phyloP scores from a whole-genome alignment of 1,140 invertebrate species.

The Drosophila miranda region DNA sequence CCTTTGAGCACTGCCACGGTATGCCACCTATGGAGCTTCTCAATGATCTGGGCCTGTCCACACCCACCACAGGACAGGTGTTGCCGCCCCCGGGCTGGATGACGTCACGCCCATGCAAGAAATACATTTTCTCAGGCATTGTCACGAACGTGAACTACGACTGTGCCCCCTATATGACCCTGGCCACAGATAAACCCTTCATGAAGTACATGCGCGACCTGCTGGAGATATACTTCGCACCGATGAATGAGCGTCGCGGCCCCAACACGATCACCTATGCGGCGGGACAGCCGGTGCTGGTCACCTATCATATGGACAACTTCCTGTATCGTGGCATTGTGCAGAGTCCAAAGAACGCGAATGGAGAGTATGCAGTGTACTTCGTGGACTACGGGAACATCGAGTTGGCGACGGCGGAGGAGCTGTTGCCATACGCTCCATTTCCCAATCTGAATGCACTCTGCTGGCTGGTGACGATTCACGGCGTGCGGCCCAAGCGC shows the following conservation, averaged over 20 bases:
- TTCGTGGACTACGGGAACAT: conserved; percentile 87
- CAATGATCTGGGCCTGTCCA: conserved; percentile 24
- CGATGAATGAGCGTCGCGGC: conserved; percentile 21
- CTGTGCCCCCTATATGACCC: conserved; percentile 84
- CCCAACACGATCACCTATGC: conserved; percentile 82
- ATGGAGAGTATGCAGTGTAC: conserved; percentile 82
- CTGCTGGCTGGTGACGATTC: conserved; percentile 82
- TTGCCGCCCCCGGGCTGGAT: conserved; percentile 49
- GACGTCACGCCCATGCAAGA: conserved; percentile 49
- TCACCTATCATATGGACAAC: conserved; percentile 85
- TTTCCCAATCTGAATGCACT: conserved; percentile 85
- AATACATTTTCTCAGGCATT: conserved; percentile 82
- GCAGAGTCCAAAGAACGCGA: conserved; percentile 46
- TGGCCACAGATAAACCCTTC: conserved; percentile 78
- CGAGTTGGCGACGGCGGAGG: conserved; percentile 83
- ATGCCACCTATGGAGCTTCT: conserved; percentile 53
- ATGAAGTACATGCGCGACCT: conserved; percentile 83
- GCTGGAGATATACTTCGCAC: conserved; percentile 17
- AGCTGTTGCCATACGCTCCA: conserved; percentile 85
- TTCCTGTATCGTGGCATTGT: conserved; percentile 86
- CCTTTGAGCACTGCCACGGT: conserved; percentile 35
- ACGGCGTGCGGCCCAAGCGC: conserved; percentile 81
- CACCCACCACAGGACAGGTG: conserved; percentile 26
- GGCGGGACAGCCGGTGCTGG: conserved; percentile 85
- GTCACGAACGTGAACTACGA: conserved; percentile 85